Evolutionary conservation across 2,888 invertebrate species (phyloP), one percentile per base, ranked within the genome.

Genomic region (Tetropium fuscum): DNA sequence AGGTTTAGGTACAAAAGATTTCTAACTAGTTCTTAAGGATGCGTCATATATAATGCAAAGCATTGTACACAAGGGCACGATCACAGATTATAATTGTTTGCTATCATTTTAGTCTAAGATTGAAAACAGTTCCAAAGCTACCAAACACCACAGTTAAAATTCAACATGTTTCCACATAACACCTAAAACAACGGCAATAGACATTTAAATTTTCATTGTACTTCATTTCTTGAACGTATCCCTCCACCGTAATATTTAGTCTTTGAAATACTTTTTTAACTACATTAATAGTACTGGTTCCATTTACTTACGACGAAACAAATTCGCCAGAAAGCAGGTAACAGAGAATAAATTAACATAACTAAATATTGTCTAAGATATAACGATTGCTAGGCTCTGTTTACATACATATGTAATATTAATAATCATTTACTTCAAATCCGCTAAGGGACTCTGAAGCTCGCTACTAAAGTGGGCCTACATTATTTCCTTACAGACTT

Each of bases 371-470:
- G 49, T 51, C 38, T 51, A 51, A 40, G 40, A 34, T 40, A 53
- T 38, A 22, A 51, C 36, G 40, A 53, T 34, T 34, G 43, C 54
- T 54, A 54, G 44, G 54, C 54, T 54, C 36, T 54, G 53, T 44
- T 54, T 44, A 54, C 54, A 54, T 60, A 60, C 60, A 62, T 63
- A 54, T 59, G 59, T 62, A 64, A 51, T 27, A 40, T 27, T 51
- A 51, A 51, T 51, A 51, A 40, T 64, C 59, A 62, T 62, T 59
- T 57, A 57, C 53, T 56, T 63, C 65, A 45, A 60, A 55, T 66
- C 41, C 63, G 67, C 64, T 63, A 64, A 59, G 53, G 62, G 66
- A 65, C 55, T 68, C 58, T 67, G 68, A 70, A 68, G 68, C 66
- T 64, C 56, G 60, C 59, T 56, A 63, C 64, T 64, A 66, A 47